phyloP scores from a whole-genome alignment of 2,797 vertebrate genomes.

The Lagorchestes hirsutus region DNA sequence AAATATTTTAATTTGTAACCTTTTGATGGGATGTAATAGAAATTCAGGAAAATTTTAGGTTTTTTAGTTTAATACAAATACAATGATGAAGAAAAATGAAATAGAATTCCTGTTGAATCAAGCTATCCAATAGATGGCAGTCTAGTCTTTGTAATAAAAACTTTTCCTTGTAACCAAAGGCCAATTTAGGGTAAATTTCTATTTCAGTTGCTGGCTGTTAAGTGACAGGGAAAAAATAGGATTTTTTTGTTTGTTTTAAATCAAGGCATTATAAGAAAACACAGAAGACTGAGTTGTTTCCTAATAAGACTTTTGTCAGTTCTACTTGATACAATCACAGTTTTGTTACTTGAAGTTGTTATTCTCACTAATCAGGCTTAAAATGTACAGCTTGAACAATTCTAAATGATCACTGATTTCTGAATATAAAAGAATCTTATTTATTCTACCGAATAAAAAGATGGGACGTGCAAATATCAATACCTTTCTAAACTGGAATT shows the following conservation, averaged over 20 bases:
- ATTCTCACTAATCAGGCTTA: constrained; percentile 65
- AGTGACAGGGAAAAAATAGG: constrained; percentile 58
- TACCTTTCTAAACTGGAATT: neutral
- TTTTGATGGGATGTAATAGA: constrained; percentile 19
- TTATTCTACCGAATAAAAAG: constrained; percentile 59
- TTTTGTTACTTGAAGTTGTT: constrained; percentile 55
- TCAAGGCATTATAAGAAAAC: constrained; percentile 66
- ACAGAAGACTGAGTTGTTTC: constrained; percentile 47
- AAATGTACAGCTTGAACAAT: constrained; percentile 60
- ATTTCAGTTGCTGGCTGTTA: constrained; percentile 67
- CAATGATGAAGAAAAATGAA: constrained; percentile 10
- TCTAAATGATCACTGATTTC: constrained; percentile 67
- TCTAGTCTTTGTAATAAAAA: constrained; percentile 76
- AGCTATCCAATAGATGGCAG: constrained; percentile 81
- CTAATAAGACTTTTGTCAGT: constrained; percentile 69
- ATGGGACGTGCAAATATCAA: constrained; percentile 29
- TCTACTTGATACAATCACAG: constrained; percentile 65
- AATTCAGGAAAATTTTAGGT: neutral
- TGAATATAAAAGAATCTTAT: constrained; percentile 54
- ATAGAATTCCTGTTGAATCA: neutral
- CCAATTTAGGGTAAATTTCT: constrained; percentile 64
- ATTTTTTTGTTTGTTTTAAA: constrained; percentile 69
- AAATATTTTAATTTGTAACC: neutral
- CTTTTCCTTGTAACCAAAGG: neutral
- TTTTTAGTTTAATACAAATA: constrained; percentile 39